Conservation (phyloP, 2,888 invertebrate species). For the Cynaeus angustus region DNA sequence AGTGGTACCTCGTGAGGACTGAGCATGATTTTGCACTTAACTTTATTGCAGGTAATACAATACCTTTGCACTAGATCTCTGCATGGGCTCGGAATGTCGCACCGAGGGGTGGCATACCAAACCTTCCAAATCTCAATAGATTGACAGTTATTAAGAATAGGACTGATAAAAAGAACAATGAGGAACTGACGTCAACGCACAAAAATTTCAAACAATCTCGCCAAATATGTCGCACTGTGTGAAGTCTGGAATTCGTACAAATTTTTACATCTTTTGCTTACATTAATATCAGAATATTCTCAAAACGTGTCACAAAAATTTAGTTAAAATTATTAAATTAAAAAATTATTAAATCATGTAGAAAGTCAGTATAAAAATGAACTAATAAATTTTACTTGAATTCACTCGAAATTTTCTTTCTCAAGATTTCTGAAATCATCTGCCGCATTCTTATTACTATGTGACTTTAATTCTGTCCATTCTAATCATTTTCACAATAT, state of each 20-base stretch:
- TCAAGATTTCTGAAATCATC: no score
- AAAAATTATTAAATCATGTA: no score
- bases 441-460: no score
- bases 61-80: conserved; percentile 45
- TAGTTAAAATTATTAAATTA: no score
- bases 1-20: conserved; percentile 61
- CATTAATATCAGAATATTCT: no score
- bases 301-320: no score
- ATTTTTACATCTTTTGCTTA: no score
- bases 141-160: conserved; percentile 32
- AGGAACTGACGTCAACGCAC: conserved; percentile 4
- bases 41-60: conserved; percentile 64
- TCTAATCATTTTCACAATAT: no score
- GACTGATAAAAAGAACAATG: conserved; percentile 7
- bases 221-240: not conserved
- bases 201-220: not conserved
- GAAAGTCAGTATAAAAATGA: no score
- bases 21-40: conserved; percentile 71
- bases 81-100: conserved; percentile 37
- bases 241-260: not conserved
- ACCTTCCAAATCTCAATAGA: conserved; percentile 11
- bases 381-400: no score
- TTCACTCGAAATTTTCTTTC: no score
- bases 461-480: no score
- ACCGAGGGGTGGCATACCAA: conserved; percentile 28